A percentile compares a stretch with the other conserved stretches of the same genome.
These are phyloP conservation scores for Clitarchus hookeri DNA, from an alignment of 2,888 invertebrate species.

Conservation along the genomic window DNA sequence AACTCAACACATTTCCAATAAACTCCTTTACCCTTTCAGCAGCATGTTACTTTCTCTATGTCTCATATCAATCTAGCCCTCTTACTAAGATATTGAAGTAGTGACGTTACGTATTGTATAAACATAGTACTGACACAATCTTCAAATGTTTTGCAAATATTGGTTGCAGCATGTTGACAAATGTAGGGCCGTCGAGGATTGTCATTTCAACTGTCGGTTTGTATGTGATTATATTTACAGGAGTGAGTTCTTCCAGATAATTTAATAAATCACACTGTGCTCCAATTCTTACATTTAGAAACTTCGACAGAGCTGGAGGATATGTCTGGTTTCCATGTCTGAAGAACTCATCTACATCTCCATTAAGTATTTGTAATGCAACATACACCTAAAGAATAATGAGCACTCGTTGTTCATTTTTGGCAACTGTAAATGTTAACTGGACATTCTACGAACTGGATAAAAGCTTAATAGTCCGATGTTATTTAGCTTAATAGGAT, in stretches of 20 bases:
- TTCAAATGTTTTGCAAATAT: neutral
- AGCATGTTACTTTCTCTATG: slow-evolving; percentile 1
- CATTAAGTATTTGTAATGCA: slow-evolving; percentile 1
- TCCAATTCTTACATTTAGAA: neutral
- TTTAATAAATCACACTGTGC: slow-evolving; percentile 10
- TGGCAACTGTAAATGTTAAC: slow-evolving; percentile 1
- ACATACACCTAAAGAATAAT: neutral
- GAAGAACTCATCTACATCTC: slow-evolving; percentile 2
- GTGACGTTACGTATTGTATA: too few species aligned
- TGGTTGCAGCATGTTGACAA: slow-evolving; percentile 17
- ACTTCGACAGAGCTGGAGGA: slow-evolving; percentile 5
- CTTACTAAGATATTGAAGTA: slow-evolving; percentile 1
- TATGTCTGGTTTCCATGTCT: slow-evolving; percentile 19
- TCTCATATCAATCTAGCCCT: slow-evolving; percentile 15
- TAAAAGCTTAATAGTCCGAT: neutral
- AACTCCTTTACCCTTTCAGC: neutral
- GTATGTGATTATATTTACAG: neutral
- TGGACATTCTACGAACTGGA: neutral
- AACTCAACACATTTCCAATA: neutral
- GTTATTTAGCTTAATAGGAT: neutral
- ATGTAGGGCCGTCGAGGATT: slow-evolving; percentile 17
- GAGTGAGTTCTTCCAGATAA: neutral
- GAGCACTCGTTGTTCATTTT: neutral
- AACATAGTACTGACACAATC: neutral
- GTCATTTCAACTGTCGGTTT: neutral